Evolutionary conservation across 2,888 invertebrate species (phyloP), one percentile per base, ranked within the genome.

Genomic region (Mycalesis mineus): DNA sequence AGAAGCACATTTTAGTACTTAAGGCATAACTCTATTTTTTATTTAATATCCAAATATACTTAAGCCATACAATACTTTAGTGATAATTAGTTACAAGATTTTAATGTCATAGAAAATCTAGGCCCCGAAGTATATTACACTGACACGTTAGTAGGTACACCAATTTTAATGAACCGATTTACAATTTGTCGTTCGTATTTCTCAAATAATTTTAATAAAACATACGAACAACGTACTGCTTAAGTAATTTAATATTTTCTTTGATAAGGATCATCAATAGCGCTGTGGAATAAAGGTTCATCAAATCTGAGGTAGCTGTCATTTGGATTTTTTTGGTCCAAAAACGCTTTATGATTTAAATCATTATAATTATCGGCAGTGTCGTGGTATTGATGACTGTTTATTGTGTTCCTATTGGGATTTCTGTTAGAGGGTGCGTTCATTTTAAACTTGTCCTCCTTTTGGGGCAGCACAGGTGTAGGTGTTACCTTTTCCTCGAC

Each of bases 331-430:
- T 80, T 72, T 1, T 81, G 70, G 44, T 88, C 86, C 42, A 80
- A 82, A 49, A 75, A 90, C 11, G 74, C 65, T 60, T 88, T 90
- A 44, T 85, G 84, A 0, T 71, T 59, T 51, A 84, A 62, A 1
- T 82, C 83, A 39, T 84, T 82, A 57, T 75, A 82, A 28, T 69
- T 74, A 17, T 80, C 75, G 22, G 73, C 71, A 17, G 71, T 74
- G 11, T 86, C 87, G 41, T 88, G 88, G 39, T 89, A 89, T 67
- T 89, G 90, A 55, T 90, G 90, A 54, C 87, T 90, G 60, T 90
- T 90, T 36, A 90, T 78, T 51, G 78, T 66, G 61, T 85, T 86
- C 36, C 80, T 77, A 48, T 81, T 82, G 1, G 65, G 57, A 58
- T 76, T 80, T 28, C 78, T 71, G 56, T 74, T 70, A 7, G 52